Evolutionary conservation across 2,797 vertebrate genomes (phyloP), one percentile per base, ranked within the genome.

Genomic region (Melanotaenia parkinsoni): DNA sequence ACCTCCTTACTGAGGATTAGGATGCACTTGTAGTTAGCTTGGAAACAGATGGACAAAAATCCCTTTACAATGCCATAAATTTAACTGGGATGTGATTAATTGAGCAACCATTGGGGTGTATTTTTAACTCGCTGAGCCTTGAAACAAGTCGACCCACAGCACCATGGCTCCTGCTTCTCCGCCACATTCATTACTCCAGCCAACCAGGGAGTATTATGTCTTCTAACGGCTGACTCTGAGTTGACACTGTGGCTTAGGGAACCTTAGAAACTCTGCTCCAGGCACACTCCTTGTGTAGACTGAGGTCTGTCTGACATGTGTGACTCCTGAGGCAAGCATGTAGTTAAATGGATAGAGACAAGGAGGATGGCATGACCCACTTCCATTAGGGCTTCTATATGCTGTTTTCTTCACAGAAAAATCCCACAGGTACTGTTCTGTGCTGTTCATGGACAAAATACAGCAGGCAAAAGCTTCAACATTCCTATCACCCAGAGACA

Each of bases 321-420:
- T 69, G 88, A 82, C 88, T 89, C 87, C 86, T 33, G 84, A 86
- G 86, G 92, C 87, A 63, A 79, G 81, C 47, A 12, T 81, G 83
- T 77, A 79, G 80, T 89, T 81, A 87, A 93, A 91, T 88, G 80
- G 88, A 83, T 37, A 82, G 79, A 85, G 89, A 89, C 84, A 82
- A 73, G 59, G 65, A 77, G 68, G 77, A 78, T 84, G 77, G 77
- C 79, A 81, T 92, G 88, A 93, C 90, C 91, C 83, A 92, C 71
- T 92, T 93, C 83, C 35, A 79, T 70, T 60, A 69, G 61, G 79
- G 69, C 60, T 65, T 67, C 56, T n/a, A 20, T 53, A 38, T 53
- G 63, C 70, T 67, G 80, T 67, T 87, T 82, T 83, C 53, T 68
- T 75, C 38, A 43, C 64, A 60, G 32, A 73, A 72, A 40, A 65